Percentiles rank a stretch among this genome's conserved stretches.
Conservation (phyloP, 1,140 invertebrate genomes). For the Aphidius gifuensis region DNA sequence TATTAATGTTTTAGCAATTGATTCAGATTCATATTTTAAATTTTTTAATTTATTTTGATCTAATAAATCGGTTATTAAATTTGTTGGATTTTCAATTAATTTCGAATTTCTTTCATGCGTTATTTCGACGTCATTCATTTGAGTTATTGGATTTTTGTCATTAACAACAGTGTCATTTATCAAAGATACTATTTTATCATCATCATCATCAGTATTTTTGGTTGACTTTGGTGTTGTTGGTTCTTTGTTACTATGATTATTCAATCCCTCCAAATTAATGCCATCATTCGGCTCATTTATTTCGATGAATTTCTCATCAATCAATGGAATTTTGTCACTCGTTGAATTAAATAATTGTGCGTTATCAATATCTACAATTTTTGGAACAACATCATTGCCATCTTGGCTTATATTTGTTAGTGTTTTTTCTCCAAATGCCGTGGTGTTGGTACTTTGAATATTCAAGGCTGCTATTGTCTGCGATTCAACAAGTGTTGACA, state of each 20-base stretch:
- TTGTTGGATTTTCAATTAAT: slow-evolving; percentile 17
- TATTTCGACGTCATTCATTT: slow-evolving; percentile 26
- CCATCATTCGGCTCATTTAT: slow-evolving; percentile 28
- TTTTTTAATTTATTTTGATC: background rate
- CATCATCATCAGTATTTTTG: background rate
- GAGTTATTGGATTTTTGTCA: slow-evolving; percentile 30
- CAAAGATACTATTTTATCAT: slow-evolving; percentile 32
- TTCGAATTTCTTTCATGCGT: slow-evolving; percentile 10
- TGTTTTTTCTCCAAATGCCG: no score
- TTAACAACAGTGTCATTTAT: slow-evolving; percentile 46
- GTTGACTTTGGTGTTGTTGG: slow-evolving; percentile 14
- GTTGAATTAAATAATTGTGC: background rate
- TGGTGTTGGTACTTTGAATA: no score
- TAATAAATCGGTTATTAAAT: slow-evolving; percentile 10
- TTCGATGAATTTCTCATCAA: slow-evolving; percentile 1
- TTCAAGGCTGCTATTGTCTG: no score
- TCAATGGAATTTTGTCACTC: background rate
- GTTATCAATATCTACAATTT: no score
- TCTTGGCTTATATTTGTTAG: no score
- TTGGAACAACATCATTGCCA: no score
- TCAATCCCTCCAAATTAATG: slow-evolving; percentile 2
- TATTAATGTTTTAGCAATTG: slow-evolving; percentile 24
- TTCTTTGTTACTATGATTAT: slow-evolving; percentile 7
- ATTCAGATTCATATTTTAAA: slow-evolving; percentile 42
- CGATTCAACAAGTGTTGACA: no score